Conservation (phyloP, 2,888 invertebrate genomes). For the Calameuta pallipes region DNA sequence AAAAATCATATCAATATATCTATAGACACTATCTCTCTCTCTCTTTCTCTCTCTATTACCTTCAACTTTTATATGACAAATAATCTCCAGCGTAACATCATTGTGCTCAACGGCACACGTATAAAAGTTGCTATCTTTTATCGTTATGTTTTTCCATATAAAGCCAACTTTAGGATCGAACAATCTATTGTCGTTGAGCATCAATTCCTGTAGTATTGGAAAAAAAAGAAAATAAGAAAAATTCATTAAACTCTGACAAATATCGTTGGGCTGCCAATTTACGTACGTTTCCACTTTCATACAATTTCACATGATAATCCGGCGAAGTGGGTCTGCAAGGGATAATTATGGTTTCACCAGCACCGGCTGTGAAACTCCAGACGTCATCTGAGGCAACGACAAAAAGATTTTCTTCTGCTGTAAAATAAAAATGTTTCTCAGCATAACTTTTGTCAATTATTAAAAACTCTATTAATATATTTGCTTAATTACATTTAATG, state of each 20-base stretch:
- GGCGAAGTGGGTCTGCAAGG: slow-evolving; percentile 76
- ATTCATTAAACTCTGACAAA: not conserved
- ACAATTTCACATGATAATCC: slow-evolving; percentile 65
- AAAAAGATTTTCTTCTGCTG: not conserved
- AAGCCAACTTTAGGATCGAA: slow-evolving; percentile 68
- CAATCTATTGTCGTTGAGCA: slow-evolving; percentile 45
- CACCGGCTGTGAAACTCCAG: slow-evolving; percentile 21
- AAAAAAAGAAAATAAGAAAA: not conserved
- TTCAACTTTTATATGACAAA: slow-evolving; percentile 25
- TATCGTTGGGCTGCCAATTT: not conserved
- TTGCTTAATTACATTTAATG: slow-evolving; percentile 49
- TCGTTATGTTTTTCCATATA: slow-evolving; percentile 52
- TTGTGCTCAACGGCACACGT: slow-evolving; percentile 28
- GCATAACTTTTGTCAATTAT: slow-evolving; percentile 59
- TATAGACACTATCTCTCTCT: not conserved
- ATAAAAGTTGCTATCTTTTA: slow-evolving; percentile 46
- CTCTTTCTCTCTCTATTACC: slow-evolving; percentile 20
- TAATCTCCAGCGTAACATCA: slow-evolving; percentile 9
- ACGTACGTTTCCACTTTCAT: not conserved
- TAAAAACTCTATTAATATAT: not conserved
- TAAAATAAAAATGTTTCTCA: slow-evolving; percentile 36
- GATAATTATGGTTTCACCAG: slow-evolving; percentile 66
- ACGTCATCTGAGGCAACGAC: not conserved
- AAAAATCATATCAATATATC: not conserved
- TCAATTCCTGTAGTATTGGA: slow-evolving; percentile 35